Conservation (phyloP, 2,888 invertebrate species). For the Cynaeus angustus region DNA sequence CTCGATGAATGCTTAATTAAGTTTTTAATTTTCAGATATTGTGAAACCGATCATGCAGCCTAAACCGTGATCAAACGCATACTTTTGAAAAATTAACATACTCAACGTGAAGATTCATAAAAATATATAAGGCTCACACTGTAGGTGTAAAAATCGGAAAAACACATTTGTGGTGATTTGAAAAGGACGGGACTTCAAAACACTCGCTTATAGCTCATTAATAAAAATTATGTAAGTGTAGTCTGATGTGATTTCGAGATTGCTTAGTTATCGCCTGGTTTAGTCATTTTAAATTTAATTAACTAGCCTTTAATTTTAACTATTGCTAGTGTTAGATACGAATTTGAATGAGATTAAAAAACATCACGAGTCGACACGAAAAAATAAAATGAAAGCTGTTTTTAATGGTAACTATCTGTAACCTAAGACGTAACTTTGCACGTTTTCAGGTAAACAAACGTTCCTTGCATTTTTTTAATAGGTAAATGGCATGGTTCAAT, state of each 20-base stretch:
- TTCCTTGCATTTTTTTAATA: background rate
- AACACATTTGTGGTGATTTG: conserved; percentile 1
- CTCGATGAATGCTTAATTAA: conserved; percentile 62
- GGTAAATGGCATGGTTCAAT: background rate
- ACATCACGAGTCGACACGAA: background rate
- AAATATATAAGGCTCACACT: conserved; percentile 16
- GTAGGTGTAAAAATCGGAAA: conserved; percentile 21
- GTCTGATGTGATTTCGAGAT: conserved; percentile 21
- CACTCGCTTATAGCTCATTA: conserved; percentile 24
- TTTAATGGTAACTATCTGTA: no score
- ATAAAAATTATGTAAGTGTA: conserved; percentile 26
- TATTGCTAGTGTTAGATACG: background rate
- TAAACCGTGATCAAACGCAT: conserved; percentile 14
- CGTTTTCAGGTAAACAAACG: background rate
- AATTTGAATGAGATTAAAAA: background rate
- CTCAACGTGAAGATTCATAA: conserved; percentile 7
- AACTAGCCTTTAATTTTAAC: conserved; percentile 15
- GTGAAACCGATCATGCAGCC: conserved; percentile 54
- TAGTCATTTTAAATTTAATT: conserved; percentile 30
- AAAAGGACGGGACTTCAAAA: conserved; percentile 8
- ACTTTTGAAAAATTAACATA: conserved; percentile 1
- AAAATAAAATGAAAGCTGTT: no score
- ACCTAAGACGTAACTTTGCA: no score
- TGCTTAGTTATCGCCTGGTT: background rate
- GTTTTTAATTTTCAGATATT: conserved; percentile 61